Evolutionary conservation across 1,140 invertebrate genomes (phyloP), one percentile per base, ranked within the genome.

Genomic region (Apis dorsata): DNA sequence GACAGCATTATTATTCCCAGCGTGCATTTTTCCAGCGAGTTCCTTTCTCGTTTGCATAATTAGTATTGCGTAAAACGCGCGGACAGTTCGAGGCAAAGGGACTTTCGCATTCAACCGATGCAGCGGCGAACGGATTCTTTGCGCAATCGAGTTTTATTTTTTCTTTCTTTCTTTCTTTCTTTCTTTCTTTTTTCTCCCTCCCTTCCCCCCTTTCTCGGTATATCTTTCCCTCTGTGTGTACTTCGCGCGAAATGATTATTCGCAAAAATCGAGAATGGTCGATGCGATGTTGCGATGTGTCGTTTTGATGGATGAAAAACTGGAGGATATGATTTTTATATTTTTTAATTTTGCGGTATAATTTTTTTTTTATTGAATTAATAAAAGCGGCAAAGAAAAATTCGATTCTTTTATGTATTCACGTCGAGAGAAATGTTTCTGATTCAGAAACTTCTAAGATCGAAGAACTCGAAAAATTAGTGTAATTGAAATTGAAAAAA

Each of bases 1-100:
- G 86, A 87, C 86, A 87, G 83, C 79, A 84, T 86, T 87, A 88
- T 87, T 88, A 88, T 87, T 88, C 86, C 86, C 60, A 75, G 79
- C 86, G 86, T 87, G 75, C 57, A 81, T 79, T 85, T 84, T 79
- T 86, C 72, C 55, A 66, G 78, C 83, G 63, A 77, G 79, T 76
- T 83, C 82, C 82, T 79, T 79, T 79, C 82, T 83, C 76, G 76
- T 83, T 83, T 78, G 86, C 85, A 81, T 88, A 88, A 88, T 87
- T 88, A 88, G 86, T 68, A 87, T 85, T 87, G 86, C 86, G 86
- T 81, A 87, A 88, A 81, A 85, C 82, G 66, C 80, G 49, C 70
- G 63, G 68, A 76, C 77, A 74, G 68, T 55, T 66, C 75, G 51
- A 65, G 34, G 34, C 34, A 44, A 60, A 19, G 60, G 24, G 71